Evolutionary conservation across 2,797 vertebrate genomes (phyloP).

Genomic region (Moxostoma hubbsi): DNA sequence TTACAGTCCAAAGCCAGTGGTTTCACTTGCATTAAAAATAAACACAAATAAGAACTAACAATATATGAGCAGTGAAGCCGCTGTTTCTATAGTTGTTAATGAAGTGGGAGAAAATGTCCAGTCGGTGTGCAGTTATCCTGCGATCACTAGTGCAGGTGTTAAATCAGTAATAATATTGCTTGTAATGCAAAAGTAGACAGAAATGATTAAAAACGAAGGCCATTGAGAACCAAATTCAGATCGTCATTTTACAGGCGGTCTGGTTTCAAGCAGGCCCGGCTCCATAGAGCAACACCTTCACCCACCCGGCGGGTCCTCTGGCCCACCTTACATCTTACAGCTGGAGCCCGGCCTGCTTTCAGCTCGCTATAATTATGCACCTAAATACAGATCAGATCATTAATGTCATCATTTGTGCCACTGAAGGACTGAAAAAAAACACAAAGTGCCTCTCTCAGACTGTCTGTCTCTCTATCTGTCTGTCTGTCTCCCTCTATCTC

Average conservation of each 20-base stretch:
- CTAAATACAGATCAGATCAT: conserved; percentile 56
- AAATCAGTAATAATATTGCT: conserved; percentile 37
- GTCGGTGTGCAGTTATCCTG: background rate
- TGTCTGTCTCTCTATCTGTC: no score
- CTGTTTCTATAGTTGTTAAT: background rate
- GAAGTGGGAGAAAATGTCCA: background rate
- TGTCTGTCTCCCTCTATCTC: no score
- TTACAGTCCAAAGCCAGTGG: conserved; percentile 64
- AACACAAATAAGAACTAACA: conserved; percentile 23
- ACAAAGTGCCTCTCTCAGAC: conserved; percentile 50
- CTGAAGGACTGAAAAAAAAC: conserved; percentile 83
- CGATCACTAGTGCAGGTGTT: conserved; percentile 28
- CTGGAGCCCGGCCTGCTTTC: conserved; percentile 75
- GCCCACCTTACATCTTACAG: no score
- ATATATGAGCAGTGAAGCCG: conserved; percentile 1
- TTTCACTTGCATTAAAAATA: conserved; percentile 58
- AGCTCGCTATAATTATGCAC: conserved; percentile 67
- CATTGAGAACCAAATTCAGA: conserved; percentile 62
- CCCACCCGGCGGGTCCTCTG: no score
- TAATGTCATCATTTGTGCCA: conserved; percentile 71
- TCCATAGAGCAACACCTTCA: no score
- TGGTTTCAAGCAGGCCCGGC: conserved; percentile 70
- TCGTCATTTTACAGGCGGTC: conserved; percentile 82
- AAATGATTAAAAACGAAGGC: conserved; percentile 67
- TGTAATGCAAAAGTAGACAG: conserved; percentile 28